Percentiles rank a stretch among this genome's conserved stretches.
Evolutionary conservation across 1,140 invertebrate species (phyloP).

Genomic region (Drosophila funebris): DNA sequence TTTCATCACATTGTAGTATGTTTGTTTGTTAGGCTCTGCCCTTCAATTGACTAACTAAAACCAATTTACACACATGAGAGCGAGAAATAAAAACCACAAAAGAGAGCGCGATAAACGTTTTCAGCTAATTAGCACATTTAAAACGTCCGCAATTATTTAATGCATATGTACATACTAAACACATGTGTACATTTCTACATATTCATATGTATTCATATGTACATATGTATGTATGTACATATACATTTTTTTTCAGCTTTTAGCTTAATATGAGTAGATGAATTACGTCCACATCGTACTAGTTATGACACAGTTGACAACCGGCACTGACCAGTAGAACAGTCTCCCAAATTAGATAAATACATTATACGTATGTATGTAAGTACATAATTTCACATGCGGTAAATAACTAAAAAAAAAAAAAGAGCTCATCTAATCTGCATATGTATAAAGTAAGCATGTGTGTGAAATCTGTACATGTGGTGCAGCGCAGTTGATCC

Average conservation of each 20-base stretch:
- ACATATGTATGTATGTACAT: slow-evolving; percentile 3
- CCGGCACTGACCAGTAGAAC: slow-evolving; percentile 12
- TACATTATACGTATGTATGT: slow-evolving; percentile 4
- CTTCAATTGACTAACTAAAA: slow-evolving; percentile 49
- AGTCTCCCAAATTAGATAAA: slow-evolving; percentile 26
- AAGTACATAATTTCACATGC: slow-evolving; percentile 12
- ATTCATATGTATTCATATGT: not conserved
- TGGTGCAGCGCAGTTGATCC: slow-evolving; percentile 1
- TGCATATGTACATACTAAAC: not conserved
- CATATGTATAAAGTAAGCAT: not conserved
- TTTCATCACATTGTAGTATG: slow-evolving; percentile 17
- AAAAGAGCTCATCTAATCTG: slow-evolving; percentile 12
- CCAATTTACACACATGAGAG: slow-evolving; percentile 43
- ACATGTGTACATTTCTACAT: not conserved
- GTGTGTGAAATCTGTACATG: not conserved
- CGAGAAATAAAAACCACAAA: not conserved
- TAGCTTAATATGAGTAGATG: slow-evolving; percentile 34
- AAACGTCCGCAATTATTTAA: slow-evolving; percentile 44
- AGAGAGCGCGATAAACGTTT: slow-evolving; percentile 63
- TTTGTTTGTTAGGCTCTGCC: slow-evolving; percentile 37
- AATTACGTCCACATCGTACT: slow-evolving; percentile 19
- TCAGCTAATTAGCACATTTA: slow-evolving; percentile 71
- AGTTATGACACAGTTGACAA: slow-evolving; percentile 20
- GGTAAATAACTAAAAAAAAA: not conserved
- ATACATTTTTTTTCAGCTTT: slow-evolving; percentile 45